Evolutionary conservation across 2,797 vertebrate genomes (phyloP).

Genomic region (Mallotus villosus): DNA sequence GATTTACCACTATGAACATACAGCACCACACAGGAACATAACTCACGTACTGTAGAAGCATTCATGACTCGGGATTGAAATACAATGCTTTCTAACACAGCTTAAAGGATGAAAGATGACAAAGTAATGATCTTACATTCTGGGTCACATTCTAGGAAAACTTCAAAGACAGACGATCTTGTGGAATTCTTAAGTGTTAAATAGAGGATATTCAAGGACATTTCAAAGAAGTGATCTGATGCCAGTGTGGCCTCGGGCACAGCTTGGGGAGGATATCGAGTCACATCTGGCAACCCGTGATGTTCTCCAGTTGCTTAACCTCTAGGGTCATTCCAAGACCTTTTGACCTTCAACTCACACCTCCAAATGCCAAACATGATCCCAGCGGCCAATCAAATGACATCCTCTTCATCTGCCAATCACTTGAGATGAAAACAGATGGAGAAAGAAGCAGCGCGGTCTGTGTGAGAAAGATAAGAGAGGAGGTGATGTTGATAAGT

Average conservation of each 20-base stretch:
- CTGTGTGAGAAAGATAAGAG: conserved; percentile 67
- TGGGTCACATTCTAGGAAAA: neutral
- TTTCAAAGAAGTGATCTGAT: neutral
- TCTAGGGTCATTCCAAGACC: conserved; percentile 37
- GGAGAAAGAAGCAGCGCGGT: conserved; percentile 37
- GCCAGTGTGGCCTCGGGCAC: neutral
- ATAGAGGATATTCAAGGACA: neutral
- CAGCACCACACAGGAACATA: neutral
- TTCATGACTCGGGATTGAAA: neutral
- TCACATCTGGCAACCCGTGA: conserved; percentile 21
- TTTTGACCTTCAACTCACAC: conserved; percentile 57
- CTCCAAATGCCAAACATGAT: conserved; percentile 32
- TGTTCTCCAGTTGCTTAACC: conserved; percentile 45
- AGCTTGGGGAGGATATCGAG: neutral
- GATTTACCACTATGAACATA: neutral
- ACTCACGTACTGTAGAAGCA: neutral
- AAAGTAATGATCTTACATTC: neutral
- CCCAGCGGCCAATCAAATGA: conserved; percentile 49
- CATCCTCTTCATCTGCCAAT: conserved; percentile 39
- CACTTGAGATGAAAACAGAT: conserved; percentile 45
- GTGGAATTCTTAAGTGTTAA: too few species aligned
- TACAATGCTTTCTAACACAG: neutral
- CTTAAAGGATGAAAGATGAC: neutral
- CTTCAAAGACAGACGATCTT: too few species aligned
- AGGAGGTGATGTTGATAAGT: neutral